Evolutionary conservation across 2,113 vertebrate genomes (phyloP).

Genomic region (Peucedramus taeniatus): DNA sequence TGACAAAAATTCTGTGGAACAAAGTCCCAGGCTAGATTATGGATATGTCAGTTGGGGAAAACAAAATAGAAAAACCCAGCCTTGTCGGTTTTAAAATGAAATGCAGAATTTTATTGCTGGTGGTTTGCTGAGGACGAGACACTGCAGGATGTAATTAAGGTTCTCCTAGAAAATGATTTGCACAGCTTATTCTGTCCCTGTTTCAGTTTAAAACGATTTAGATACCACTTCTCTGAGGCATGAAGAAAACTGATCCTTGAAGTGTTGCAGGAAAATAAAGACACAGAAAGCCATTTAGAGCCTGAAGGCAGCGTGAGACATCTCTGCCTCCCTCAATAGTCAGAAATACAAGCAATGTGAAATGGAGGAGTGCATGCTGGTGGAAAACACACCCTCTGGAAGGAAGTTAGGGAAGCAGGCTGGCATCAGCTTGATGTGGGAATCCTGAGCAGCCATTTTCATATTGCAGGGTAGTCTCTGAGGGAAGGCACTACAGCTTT

Average conservation of each 20-base stretch:
- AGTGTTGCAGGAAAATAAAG: conserved; percentile 56
- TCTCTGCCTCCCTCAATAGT: conserved; percentile 26
- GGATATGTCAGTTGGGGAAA: conserved; percentile 47
- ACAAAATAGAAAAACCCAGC: conserved; percentile 47
- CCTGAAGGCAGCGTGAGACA: conserved; percentile 21
- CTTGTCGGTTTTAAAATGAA: conserved; percentile 45
- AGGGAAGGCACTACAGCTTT: not conserved
- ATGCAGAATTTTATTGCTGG: conserved; percentile 51
- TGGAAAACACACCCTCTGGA: conserved; percentile 13
- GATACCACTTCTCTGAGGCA: conserved; percentile 51
- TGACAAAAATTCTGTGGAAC: conserved; percentile 59
- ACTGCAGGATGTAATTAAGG: conserved; percentile 65
- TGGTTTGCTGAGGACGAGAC: conserved; percentile 50
- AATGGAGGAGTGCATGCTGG: not conserved
- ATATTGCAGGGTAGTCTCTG: not conserved
- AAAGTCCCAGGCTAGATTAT: conserved; percentile 63
- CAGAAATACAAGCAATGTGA: conserved; percentile 22
- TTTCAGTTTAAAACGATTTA: conserved; percentile 51
- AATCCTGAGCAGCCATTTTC: conserved; percentile 37
- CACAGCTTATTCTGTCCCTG: conserved; percentile 56
- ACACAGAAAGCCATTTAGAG: conserved; percentile 49
- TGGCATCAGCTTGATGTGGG: not conserved
- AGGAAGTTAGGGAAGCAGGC: not conserved
- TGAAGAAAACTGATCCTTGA: conserved; percentile 56
- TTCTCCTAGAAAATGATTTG: conserved; percentile 58